Evolutionary conservation across 2,888 invertebrate species (phyloP).

Genomic region (Heliothis peltigera): DNA sequence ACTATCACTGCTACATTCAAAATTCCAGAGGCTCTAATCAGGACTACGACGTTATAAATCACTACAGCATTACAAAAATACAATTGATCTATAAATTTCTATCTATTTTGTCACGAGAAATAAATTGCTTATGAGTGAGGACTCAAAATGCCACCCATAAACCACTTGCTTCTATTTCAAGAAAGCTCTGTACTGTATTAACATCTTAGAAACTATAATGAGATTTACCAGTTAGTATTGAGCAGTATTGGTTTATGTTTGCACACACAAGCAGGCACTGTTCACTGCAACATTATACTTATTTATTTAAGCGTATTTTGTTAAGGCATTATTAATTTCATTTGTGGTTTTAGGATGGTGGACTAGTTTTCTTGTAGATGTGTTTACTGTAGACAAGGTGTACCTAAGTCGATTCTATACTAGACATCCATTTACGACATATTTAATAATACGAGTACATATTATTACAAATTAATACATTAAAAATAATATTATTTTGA

Average conservation of each 20-base stretch:
- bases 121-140: slow-evolving; percentile 5
- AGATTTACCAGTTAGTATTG: slow-evolving; percentile 14
- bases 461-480: too few species aligned
- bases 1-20: slow-evolving; percentile 21
- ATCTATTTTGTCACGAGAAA: slow-evolving; percentile 19
- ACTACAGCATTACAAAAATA: slow-evolving; percentile 50
- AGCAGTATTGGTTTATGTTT: slow-evolving; percentile 15
- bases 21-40: slow-evolving; percentile 23
- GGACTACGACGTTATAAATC: slow-evolving; percentile 23
- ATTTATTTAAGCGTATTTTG: slow-evolving; percentile 16
- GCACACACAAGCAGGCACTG: slow-evolving; percentile 14
- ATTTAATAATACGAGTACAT: neutral
- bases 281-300: slow-evolving; percentile 11
- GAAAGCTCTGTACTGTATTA: slow-evolving; percentile 5
- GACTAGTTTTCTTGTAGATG: slow-evolving; percentile 13
- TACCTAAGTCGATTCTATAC: slow-evolving; percentile 10
- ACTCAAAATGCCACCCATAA: slow-evolving; percentile 19
- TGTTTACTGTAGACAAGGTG: slow-evolving; percentile 20
- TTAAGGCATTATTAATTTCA: slow-evolving; percentile 17
- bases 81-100: slow-evolving; percentile 26
- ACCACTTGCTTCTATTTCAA: slow-evolving; percentile 21
- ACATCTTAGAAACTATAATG: slow-evolving; percentile 19
- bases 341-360: slow-evolving; percentile 28
- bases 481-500: neutral
- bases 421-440: slow-evolving; percentile 21